Evolutionary conservation across 2,797 vertebrate genomes (phyloP).

Genomic region (Forpus xanthops): DNA sequence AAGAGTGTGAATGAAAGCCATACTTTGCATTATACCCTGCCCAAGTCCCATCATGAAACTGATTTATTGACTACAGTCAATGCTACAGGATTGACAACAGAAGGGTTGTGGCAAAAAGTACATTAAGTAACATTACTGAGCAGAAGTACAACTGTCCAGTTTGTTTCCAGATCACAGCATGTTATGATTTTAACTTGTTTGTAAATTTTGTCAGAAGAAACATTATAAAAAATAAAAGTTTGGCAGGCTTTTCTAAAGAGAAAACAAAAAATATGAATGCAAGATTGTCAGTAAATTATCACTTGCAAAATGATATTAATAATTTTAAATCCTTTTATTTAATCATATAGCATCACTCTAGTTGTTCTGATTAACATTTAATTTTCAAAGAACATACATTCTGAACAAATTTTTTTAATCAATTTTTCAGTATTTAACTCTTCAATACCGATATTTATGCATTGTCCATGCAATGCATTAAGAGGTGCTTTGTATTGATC

Average conservation of each 20-base stretch:
- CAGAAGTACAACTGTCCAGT: not conserved
- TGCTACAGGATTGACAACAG: not conserved
- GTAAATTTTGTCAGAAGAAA: not conserved
- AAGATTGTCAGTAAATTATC: not conserved
- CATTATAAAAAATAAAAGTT: not conserved
- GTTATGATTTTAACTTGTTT: not conserved
- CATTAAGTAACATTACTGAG: not conserved
- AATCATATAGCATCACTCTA: not conserved
- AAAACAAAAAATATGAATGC: not conserved
- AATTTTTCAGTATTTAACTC: not conserved
- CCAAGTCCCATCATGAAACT: not conserved
- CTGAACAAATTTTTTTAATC: not conserved
- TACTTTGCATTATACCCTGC: not conserved
- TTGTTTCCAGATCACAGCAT: not conserved
- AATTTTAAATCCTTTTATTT: too few species aligned
- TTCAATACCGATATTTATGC: not conserved
- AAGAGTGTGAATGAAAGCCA: not conserved
- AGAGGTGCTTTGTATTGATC: not conserved
- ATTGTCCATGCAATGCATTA: not conserved
- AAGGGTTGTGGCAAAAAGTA: not conserved
- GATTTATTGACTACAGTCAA: not conserved
- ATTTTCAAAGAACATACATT: not conserved
- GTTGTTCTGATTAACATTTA: not conserved
- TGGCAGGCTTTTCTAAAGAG: not conserved
- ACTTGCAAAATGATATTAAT: too few species aligned